Conservation (phyloP, 2,888 invertebrate genomes). For the Agonopterix subpropinquella region DNA sequence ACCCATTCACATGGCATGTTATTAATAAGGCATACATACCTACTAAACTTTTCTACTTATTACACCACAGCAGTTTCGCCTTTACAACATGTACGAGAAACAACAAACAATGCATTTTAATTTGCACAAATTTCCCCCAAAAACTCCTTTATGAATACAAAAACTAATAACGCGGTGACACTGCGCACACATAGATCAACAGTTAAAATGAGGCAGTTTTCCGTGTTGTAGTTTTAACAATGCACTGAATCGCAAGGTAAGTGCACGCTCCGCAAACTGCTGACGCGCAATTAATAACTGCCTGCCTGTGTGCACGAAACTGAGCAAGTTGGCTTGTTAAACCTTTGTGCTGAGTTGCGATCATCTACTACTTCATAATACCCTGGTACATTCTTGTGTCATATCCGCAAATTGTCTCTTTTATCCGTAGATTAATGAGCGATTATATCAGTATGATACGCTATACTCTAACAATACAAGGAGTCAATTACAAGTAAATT, state of each 20-base stretch:
- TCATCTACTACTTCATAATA: slow-evolving; percentile 14
- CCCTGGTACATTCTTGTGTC: slow-evolving; percentile 3
- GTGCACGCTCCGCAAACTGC: slow-evolving; percentile 30
- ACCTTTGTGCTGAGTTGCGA: slow-evolving; percentile 39
- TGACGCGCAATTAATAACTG: slow-evolving; percentile 51
- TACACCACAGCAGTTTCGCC: too few relatives aligned
- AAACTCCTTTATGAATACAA: background rate
- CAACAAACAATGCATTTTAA: background rate
- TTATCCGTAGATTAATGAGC: too few relatives aligned
- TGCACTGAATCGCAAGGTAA: slow-evolving; percentile 39
- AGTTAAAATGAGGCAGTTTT: slow-evolving; percentile 24
- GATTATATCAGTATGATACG: background rate
- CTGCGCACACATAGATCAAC: slow-evolving; percentile 19
- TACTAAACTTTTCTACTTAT: too few relatives aligned
- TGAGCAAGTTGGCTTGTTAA: slow-evolving; percentile 53
- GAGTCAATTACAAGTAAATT: too few relatives aligned
- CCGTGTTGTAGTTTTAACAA: slow-evolving; percentile 34
- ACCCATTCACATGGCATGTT: too few relatives aligned
- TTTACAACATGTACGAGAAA: background rate
- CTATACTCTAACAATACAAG: too few relatives aligned
- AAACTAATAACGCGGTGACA: background rate
- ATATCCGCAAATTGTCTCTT: background rate
- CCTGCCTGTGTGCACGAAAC: slow-evolving; percentile 38
- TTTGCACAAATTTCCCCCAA: too few relatives aligned
- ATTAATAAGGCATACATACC: too few relatives aligned